These are phyloP conservation scores for Lordiphosa stackelbergi DNA, from an alignment of 1,140 invertebrate genomes.

Conservation along the genomic window DNA sequence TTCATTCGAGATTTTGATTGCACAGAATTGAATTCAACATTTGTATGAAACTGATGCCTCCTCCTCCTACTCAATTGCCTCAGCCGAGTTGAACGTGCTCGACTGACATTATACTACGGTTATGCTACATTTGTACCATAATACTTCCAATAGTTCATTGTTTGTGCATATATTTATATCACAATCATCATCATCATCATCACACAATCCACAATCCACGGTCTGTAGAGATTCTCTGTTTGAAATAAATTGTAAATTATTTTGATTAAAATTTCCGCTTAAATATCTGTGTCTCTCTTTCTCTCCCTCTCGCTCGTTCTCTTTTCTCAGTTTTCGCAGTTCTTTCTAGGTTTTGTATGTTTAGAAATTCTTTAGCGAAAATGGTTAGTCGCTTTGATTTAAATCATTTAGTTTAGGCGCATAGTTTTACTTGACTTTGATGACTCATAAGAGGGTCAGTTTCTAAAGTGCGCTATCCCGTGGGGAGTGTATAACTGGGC, in stretches of 20 bases:
- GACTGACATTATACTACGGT: constrained; percentile 46
- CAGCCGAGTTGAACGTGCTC: constrained; percentile 68
- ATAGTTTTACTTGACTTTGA: constrained; percentile 19
- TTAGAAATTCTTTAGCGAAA: constrained; percentile 36
- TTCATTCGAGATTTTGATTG: constrained; percentile 26
- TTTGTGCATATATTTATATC: constrained; percentile 37
- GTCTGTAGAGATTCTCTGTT: constrained; percentile 46
- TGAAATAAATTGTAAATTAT: constrained; percentile 74
- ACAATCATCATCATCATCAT: constrained; percentile 17
- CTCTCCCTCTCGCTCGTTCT: constrained; percentile 10
- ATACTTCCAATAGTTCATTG: constrained; percentile 48
- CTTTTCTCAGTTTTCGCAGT: constrained; percentile 7
- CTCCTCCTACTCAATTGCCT: constrained; percentile 57
- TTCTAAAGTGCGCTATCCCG: not conserved
- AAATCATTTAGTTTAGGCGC: constrained; percentile 24
- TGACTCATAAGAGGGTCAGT: constrained; percentile 21
- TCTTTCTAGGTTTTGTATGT: constrained; percentile 6
- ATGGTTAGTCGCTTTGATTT: constrained; percentile 14
- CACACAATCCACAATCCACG: constrained; percentile 16
- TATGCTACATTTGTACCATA: constrained; percentile 20
- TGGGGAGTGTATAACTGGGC: not conserved
- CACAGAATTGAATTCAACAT: constrained; percentile 32
- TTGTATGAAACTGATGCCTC: constrained; percentile 3
- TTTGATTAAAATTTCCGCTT: constrained; percentile 75
- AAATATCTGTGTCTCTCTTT: constrained; percentile 33